Conservation (phyloP, 2,888 invertebrate genomes). For the Agrotis segetum region DNA sequence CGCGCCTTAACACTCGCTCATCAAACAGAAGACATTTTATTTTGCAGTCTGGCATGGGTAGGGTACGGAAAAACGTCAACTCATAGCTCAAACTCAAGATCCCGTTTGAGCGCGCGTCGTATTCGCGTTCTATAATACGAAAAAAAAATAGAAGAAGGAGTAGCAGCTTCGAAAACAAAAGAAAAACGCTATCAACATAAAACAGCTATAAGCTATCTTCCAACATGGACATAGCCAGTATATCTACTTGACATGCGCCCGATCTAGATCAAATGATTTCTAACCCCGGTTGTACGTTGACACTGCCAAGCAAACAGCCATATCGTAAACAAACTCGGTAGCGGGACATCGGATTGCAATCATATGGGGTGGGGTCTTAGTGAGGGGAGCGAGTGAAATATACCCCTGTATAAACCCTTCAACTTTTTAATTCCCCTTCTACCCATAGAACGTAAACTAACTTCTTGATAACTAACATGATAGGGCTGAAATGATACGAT, state of each 20-base stretch:
- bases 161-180: not conserved
- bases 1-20: too few species aligned
- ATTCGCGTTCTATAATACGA: too few species aligned
- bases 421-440: too few species aligned
- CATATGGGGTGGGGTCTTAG: conserved; percentile 52
- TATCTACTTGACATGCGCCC: conserved; percentile 47
- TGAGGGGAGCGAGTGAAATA: conserved; percentile 28
- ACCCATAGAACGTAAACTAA: too few species aligned
- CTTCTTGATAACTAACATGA: too few species aligned
- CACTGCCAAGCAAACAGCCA: conserved; percentile 68
- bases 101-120: too few species aligned
- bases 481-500: too few species aligned
- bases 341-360: conserved; percentile 72
- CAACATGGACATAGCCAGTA: conserved; percentile 9
- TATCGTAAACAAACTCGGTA: conserved; percentile 74
- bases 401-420: too few species aligned
- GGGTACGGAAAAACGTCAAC: too few species aligned
- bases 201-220: not conserved
- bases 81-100: too few species aligned
- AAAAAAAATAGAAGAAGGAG: not conserved
- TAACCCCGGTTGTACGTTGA: conserved; percentile 61
- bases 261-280: conserved; percentile 60
- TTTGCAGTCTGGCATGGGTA: too few species aligned
- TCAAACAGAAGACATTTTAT: too few species aligned
- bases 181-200: not conserved